These are phyloP conservation scores for Podabrus alpinus DNA, from an alignment of 2,888 invertebrate genomes.

Conservation along the genomic window DNA sequence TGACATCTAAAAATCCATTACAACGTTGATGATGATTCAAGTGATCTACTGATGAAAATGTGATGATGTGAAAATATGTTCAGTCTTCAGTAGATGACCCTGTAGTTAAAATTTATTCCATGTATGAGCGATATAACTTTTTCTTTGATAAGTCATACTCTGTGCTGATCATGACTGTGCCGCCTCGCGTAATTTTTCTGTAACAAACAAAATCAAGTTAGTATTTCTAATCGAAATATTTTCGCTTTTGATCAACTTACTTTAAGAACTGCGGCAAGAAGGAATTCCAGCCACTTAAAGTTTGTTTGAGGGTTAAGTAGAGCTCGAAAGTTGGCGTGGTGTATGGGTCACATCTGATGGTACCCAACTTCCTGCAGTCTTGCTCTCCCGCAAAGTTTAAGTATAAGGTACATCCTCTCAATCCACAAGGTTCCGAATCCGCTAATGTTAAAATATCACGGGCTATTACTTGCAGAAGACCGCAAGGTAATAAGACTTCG, in stretches of 20 bases:
- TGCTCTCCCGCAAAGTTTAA: slow-evolving; percentile 78
- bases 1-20: not conserved
- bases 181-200: slow-evolving; percentile 79
- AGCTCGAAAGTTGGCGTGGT: slow-evolving; percentile 89
- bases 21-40: not conserved
- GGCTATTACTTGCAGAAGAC: slow-evolving; percentile 78
- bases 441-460: slow-evolving; percentile 80
- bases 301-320: slow-evolving; percentile 84
- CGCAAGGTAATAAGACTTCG: slow-evolving; percentile 84
- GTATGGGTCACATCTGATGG: slow-evolving; percentile 81
- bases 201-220: slow-evolving; percentile 31
- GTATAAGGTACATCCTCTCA: slow-evolving; percentile 82
- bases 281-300: slow-evolving; percentile 82
- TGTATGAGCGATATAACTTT: slow-evolving; percentile 77
- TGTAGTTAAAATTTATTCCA: slow-evolving; percentile 15
- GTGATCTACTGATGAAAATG: slow-evolving; percentile 27
- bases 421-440: slow-evolving; percentile 87
- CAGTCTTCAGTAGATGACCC: slow-evolving; percentile 29
- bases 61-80: slow-evolving; percentile 26
- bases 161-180: slow-evolving; percentile 83
- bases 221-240: not conserved
- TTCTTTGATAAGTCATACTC: slow-evolving; percentile 85
- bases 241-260: slow-evolving; percentile 60
- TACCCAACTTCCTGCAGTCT: slow-evolving; percentile 71
- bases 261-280: slow-evolving; percentile 86